Base-by-base conservation (phyloP, 2,797 vertebrate genomes). In the Diglossa cyanea region DNA sequence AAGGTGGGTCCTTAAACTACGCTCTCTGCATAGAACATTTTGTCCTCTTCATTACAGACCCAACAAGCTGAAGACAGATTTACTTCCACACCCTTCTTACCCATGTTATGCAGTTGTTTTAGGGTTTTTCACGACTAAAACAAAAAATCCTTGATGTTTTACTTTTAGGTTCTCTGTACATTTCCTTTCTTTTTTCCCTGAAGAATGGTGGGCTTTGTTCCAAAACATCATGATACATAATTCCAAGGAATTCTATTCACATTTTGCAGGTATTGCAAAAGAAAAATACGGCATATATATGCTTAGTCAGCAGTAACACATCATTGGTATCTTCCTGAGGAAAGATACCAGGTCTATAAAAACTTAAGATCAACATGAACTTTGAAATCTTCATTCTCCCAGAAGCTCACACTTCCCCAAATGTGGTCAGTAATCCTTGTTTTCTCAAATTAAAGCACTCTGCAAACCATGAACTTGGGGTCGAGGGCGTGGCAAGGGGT, bases 381-480 rank as follows among this genome's bases (percentile, higher is more conserved):
- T 96, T 94, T 95, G 95, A 95, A 83, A 83, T 82, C 91, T 58
- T 82, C 92, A 85, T 91, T 91, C 90, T 94, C 89, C 23, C 48
- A 89, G 47, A 66, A 93, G 76, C 85, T 70, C 65, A 31, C 28
- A 82, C 71, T 88, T 94, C 63, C 57, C 25, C 25, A 83, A 86
- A 75, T 33, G 39, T 57, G 60, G 66, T 88, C 58, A 84, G 76
- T 63, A 81, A 94, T 88, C 73, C 48, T 63, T 96, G 85, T 76
- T 96, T 95, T 94, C 88, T 35, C 77, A 90, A 95, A 94, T 94
- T 58, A 93, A 81, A 86, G 68, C 25, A 25, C 79, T 93, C 90
- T 73, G 85, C 85, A 94, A 96, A 96, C 91, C 87, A 83, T 84
- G 94, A 96, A 91, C 89, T 96, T 96, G 96, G 92, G 94, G 88